A percentile compares a stretch with the other conserved stretches of the same genome.
Conservation (phyloP, 2,113 vertebrate genomes). For the Alligator mississippiensis region DNA sequence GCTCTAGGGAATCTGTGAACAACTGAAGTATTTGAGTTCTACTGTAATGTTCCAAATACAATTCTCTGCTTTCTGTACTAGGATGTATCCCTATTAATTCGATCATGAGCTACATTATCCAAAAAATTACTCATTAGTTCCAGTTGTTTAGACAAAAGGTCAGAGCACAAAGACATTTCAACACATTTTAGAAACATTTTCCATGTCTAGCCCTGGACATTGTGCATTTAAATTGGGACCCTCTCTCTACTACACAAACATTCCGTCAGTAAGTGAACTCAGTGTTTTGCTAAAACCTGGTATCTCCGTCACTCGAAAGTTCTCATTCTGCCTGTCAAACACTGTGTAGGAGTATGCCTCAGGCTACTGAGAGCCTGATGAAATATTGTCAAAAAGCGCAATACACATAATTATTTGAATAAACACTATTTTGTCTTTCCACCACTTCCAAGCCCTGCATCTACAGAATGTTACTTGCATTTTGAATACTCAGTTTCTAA, state of each 20-base stretch:
- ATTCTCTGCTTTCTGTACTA: background rate
- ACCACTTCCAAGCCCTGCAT: background rate
- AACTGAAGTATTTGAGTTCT: background rate
- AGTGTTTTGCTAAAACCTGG: background rate
- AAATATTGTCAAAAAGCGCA: background rate
- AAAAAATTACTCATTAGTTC: background rate
- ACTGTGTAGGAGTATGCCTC: background rate
- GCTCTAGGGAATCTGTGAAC: background rate
- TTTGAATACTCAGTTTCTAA: background rate
- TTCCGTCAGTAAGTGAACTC: background rate
- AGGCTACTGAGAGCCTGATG: background rate
- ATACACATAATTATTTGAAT: constrained; percentile 28
- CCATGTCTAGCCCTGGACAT: background rate
- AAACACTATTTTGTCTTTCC: constrained; percentile 12
- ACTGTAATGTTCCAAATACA: background rate
- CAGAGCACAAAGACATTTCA: background rate
- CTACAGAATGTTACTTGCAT: background rate
- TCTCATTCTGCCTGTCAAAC: constrained; percentile 1
- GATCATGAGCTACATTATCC: background rate
- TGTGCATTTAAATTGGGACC: background rate
- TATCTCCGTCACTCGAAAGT: constrained; percentile 15
- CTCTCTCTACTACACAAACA: background rate
- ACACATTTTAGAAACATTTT: background rate
- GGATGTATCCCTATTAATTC: background rate
- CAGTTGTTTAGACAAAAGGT: background rate